phyloP scores from a whole-genome alignment of 2,888 invertebrate genomes.

The Oeneis ivallda region DNA sequence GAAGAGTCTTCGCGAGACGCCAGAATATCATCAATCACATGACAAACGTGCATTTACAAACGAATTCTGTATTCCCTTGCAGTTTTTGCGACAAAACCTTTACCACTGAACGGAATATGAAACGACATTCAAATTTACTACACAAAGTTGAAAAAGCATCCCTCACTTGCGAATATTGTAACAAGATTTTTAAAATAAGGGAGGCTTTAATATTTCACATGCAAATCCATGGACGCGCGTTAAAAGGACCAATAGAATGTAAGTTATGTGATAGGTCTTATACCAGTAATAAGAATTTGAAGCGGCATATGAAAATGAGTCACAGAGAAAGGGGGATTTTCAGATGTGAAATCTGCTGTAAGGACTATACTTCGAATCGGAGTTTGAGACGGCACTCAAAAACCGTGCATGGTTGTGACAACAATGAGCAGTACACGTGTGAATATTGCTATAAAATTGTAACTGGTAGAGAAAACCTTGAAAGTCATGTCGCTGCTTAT shows the following conservation, averaged over 20 bases:
- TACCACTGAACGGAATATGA: slow-evolving; percentile 61
- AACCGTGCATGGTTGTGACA: slow-evolving; percentile 47
- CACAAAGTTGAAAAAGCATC: slow-evolving; percentile 60
- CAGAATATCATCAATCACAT: slow-evolving; percentile 69
- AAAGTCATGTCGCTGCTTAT: slow-evolving; percentile 43
- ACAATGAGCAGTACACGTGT: slow-evolving; percentile 44
- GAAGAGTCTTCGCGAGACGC: slow-evolving; percentile 64
- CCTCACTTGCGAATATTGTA: slow-evolving; percentile 60
- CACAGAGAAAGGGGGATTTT: slow-evolving; percentile 59
- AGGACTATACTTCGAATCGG: slow-evolving; percentile 64
- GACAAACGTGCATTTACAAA: slow-evolving; percentile 63
- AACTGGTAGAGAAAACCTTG: slow-evolving; percentile 46
- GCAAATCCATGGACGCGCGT: slow-evolving; percentile 38
- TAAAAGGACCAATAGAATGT: slow-evolving; percentile 47
- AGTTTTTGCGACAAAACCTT: slow-evolving; percentile 56
- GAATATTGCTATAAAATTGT: slow-evolving; percentile 46
- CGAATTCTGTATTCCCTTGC: slow-evolving; percentile 53
- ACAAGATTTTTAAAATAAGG: slow-evolving; percentile 58
- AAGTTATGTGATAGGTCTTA: slow-evolving; percentile 58
- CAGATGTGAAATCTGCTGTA: slow-evolving; percentile 61
- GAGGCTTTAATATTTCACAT: slow-evolving; percentile 58
- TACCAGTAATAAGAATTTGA: slow-evolving; percentile 59
- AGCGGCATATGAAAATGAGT: slow-evolving; percentile 60
- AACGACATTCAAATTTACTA: slow-evolving; percentile 57
- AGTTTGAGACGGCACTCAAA: slow-evolving; percentile 57